Evolutionary conservation across 2,888 invertebrate species (phyloP).

Genomic region (Blastobasis lacticolella): DNA sequence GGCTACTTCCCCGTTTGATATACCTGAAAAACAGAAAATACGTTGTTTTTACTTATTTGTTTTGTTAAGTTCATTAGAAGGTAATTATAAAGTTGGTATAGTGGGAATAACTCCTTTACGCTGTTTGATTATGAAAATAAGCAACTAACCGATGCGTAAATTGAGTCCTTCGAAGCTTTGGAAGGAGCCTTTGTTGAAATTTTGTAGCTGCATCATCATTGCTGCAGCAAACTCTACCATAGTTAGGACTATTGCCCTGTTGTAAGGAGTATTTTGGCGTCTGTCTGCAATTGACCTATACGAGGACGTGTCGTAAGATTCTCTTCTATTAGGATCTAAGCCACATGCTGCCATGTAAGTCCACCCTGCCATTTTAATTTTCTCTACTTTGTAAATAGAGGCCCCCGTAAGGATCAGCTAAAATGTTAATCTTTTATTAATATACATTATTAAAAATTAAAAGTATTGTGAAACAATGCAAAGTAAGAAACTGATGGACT

Average conservation of each 20-base stretch:
- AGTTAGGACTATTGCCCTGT: constrained; percentile 54
- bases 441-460: background rate
- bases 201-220: constrained; percentile 67
- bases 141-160: constrained; percentile 79
- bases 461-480: too few relatives aligned
- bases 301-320: constrained; percentile 54
- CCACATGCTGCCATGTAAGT: constrained; percentile 99
- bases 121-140: background rate
- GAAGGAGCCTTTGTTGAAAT: constrained; percentile 75
- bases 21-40: constrained; percentile 70
- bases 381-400: constrained; percentile 86
- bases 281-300: constrained; percentile 28
- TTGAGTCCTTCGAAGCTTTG: constrained; percentile 77
- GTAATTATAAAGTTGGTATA: background rate
- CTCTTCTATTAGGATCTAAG: constrained; percentile 81
- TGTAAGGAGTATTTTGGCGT: constrained; percentile 48
- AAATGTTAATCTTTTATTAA: constrained; percentile 12
- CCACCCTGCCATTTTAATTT: constrained; percentile 97
- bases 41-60: too few relatives aligned
- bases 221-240: constrained; percentile 69
- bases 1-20: constrained; percentile 92
- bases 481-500: constrained; percentile 14
- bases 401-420: constrained; percentile 78
- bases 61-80: too few relatives aligned
- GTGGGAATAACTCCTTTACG: background rate